Conservation (phyloP, 2,113 vertebrate genomes). For the Coptodon bakossiorum region DNA sequence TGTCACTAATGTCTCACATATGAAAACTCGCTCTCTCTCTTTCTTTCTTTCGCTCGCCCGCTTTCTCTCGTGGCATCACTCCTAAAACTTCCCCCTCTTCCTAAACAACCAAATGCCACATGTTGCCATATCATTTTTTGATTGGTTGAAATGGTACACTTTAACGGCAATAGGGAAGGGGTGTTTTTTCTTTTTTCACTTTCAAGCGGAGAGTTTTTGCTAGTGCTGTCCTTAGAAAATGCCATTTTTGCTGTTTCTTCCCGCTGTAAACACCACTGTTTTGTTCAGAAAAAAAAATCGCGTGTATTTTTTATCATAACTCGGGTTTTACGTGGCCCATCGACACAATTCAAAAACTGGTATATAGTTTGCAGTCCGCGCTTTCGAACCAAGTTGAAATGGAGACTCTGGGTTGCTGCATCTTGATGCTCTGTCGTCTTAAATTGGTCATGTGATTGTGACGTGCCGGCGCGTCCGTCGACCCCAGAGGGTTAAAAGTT, state of each 20-base stretch:
- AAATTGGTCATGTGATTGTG: too few species aligned
- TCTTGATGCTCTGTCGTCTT: too few species aligned
- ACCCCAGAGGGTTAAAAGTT: not conserved
- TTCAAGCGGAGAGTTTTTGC: rapidly evolving
- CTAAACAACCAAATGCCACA: not conserved
- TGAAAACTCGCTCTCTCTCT: not conserved
- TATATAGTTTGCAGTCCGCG: too few species aligned
- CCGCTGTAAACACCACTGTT: not conserved
- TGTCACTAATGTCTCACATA: rapidly evolving
- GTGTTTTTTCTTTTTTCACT: not conserved
- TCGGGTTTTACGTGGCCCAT: not conserved
- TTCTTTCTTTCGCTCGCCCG: rapidly evolving
- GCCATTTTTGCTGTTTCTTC: not conserved
- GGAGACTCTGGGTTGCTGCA: too few species aligned
- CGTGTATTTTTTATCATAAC: not conserved
- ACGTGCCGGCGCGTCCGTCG: too few species aligned
- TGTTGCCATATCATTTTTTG: not conserved
- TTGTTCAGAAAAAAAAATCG: not conserved
- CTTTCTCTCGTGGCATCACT: not conserved
- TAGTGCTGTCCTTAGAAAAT: rapidly evolving
- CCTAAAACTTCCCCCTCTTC: not conserved
- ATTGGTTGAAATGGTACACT: rapidly evolving
- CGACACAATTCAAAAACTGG: too few species aligned
- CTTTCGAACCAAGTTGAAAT: too few species aligned
- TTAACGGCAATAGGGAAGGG: not conserved